Evolutionary conservation across 2,113 vertebrate genomes (phyloP), one percentile per base, ranked within the genome.

Genomic region (Salvator merianae): DNA sequence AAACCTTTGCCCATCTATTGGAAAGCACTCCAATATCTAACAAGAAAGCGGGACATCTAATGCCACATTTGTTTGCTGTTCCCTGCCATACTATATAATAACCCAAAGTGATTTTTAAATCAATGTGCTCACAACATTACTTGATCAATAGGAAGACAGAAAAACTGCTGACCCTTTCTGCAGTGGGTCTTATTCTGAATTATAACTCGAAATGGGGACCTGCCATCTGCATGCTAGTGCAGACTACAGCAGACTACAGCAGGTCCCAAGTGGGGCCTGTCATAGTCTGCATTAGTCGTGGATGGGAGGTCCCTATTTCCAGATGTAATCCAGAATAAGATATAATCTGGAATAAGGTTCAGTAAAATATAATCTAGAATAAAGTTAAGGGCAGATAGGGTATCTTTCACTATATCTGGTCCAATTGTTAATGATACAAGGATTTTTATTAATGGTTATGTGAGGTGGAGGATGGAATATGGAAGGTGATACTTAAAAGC

Each of bases 361-460:
- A n/a, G n/a, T n/a, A n/a, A n/a, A n/a, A n/a, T n/a, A n/a, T n/a
- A n/a, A n/a, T n/a, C n/a, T n/a, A n/a, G n/a, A n/a, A n/a, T n/a
- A n/a, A n/a, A n/a, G n/a, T n/a, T n/a, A n/a, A n/a, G n/a, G n/a
- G n/a, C n/a, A n/a, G n/a, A n/a, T n/a, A n/a, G n/a, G n/a, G n/a
- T n/a, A n/a, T 47, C 73, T 79, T 18, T 16, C 38, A 79, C 66
- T 5, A 73, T 90, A 68, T 80, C 81, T 90, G 83, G 43, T 84
- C 87, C 88, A 77, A 6, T 62, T 88, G 88, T 90, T 83, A n/a
- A 82, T 86, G 88, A 90, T 87, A 86, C 87, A 91, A 80, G 24
- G 69, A 40, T 20, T 72, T 50, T 26, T 53, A 55, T 79, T 53
- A 40, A n/a, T 32, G 26, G 55, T 20, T 53, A 53, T 91, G 87